Evolutionary conservation across 2,888 invertebrate genomes (phyloP), one percentile per base, ranked within the genome.

Genomic region (Synergus umbraculus): DNA sequence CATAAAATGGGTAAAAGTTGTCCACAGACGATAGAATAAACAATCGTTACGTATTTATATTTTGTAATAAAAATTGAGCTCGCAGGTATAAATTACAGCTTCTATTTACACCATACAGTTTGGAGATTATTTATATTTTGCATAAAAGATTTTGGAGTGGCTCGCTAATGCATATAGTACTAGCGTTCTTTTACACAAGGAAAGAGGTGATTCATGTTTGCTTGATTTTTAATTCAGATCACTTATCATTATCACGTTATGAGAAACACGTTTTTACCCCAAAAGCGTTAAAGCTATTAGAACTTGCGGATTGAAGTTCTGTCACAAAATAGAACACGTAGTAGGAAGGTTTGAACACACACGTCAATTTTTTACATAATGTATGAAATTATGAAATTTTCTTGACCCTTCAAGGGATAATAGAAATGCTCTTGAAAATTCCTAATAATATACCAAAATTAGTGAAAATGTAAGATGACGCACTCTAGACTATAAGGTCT

Each of bases 51-150:
- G n/a, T 54, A 54, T n/a, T 54, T 54, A n/a, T 29, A 7, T 37
- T n/a, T n/a, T n/a, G n/a, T n/a, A 54, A n/a, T n/a, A 43, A 15
- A 54, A 54, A 54, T 54, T 54, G 54, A 54, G 54, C 54, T 54
- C 9, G 8, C 0, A 2, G n/a, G n/a, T n/a, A 2, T 54, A n/a
- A 54, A 54, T 1, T 15, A 7, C 9, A 10, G 10, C 44, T 54
- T 54, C n/a, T 54, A 9, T 54, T 54, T 54, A 9, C n/a, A 54
- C 54, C 54, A 54, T 54, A 37, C n/a, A n/a, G 9, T 9, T 9
- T n/a, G 54, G n/a, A 54, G 54, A 54, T 54, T 2, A 54, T n/a
- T 18, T 54, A n/a, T 8, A 7, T 54, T 54, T 54, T 54, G 7
- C 54, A 54, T n/a, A 8, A 9, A 54, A 54, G 54, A 2, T 54